Evolutionary conservation across 53 echinoderm and acorn worm genomes (phyloP), one percentile per base, ranked within the genome.

Genomic region (Temnopleurus reevesii): DNA sequence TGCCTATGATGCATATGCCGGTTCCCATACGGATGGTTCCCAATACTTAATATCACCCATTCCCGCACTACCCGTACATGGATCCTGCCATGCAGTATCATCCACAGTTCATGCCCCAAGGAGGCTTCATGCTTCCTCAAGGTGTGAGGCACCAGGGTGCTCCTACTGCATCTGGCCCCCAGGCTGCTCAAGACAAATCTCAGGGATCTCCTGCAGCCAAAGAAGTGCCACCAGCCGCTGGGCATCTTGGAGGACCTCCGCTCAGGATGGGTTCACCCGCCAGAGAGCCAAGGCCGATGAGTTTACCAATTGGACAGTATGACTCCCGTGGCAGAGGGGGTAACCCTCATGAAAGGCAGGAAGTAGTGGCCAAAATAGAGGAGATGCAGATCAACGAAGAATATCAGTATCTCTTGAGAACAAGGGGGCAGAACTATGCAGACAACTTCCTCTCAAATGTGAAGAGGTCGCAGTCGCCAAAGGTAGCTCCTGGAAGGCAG

Each of bases 1-100:
- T 95, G 43, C 97, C 97, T 4, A 89, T 97, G 36, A 97, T 97
- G 91, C 95, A 92, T 4, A 92, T 96, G 89, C 96, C 93, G 12
- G 85, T 96, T 51, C 96, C 93, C 5, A 38, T 94, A 8, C 59
- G 94, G 29, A 93, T 96, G 93, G 71, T 93, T 44, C 90, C 71
- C 5, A 88, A 91, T 57, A 34, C 92, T 6, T 90, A 82, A 21
- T 71, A 31, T 36, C 47, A 77, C n/a, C 59, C 47, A 18, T 89
- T 66, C 77, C 60, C 79, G 25, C 90, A 86, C 47, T 92, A 77
- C 12, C 83, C 93, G 2, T 93, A 92, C 84, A 47, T 95, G 23
- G 95, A 95, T 55, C 95, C 90, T 59, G 63, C 38, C n/a, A 51
- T 92, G 53, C 92, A 59, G 19, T 87, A 87, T 28, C 86, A 59